Base-by-base conservation (phyloP, 2,888 invertebrate genomes). In the Tachina fera region DNA sequence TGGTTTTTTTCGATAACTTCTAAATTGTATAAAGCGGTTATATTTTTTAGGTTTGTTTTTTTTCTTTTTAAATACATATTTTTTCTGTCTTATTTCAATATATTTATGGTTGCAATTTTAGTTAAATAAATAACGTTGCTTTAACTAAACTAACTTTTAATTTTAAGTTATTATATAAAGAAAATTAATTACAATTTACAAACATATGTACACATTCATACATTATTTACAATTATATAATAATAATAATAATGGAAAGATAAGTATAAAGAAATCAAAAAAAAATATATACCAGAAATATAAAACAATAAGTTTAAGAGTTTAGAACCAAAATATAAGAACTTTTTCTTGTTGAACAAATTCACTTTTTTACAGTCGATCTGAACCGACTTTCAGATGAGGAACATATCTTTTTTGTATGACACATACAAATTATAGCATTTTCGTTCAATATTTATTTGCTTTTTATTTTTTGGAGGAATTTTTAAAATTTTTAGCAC, bases 71-170 rank as follows among this genome's bases (percentile, higher is more conserved):
- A 0, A 31, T 6, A 31, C 39, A 31, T 61, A 49, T 71, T 11
- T 78, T 16, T 61, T 49, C 47, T 60, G 14, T 76, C 61, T 71
- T 65, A 51, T 41, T 78, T 60, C n/a, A 60, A 60, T 60, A 68
- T 71, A 47, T 56, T 65, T 78, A 67, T 83, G 58, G 39, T 67
- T 82, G 53, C 77, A 74, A 43, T 78, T 85, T 74, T 70, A 70
- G 45, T 68, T 91, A 91, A 31, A 91, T 91, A 91, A 90, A 90
- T 90, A 90, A 91, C 91, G 87, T 89, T 84, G 71, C 63, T 88
- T 78, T 61, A 81, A 71, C 56, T 81, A 80, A 65, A 61, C 74
- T 45, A 82, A 87, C 86, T 70, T 63, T 79, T 85, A 90, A 75
- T 89, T 87, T 88, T 90, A 89, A 90, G 74, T 87, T 31, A 88